phyloP scores from a whole-genome alignment of 92 coral and sea anemone genomes.

The Umimayanthus chanpuru region DNA sequence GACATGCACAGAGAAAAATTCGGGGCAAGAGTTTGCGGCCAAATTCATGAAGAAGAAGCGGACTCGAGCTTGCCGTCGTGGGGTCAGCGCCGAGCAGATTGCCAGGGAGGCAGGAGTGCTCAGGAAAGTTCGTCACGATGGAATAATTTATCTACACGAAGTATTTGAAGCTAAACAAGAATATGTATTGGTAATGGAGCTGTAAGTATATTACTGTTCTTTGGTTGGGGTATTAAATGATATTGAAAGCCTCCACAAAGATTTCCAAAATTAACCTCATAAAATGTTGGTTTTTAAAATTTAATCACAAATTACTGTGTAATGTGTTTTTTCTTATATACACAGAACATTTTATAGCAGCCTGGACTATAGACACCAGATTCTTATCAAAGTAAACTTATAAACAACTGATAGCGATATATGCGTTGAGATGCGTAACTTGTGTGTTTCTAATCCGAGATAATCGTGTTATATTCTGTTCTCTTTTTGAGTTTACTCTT shows the following conservation, averaged over 20 bases:
- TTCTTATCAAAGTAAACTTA: not conserved
- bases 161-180: constrained; percentile 83
- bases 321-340: no score
- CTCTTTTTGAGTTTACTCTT: no score
- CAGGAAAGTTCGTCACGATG: constrained; percentile 75
- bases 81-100: constrained; percentile 82
- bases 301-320: no score
- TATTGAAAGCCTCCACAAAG: not conserved
- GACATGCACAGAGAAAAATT: constrained; percentile 73
- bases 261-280: not conserved
- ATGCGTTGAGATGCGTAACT: not conserved
- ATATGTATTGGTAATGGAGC: constrained; percentile 80
- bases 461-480: not conserved
- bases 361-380: no score
- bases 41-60: constrained; percentile 88
- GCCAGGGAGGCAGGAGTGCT: constrained; percentile 76
- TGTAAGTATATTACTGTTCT: constrained; percentile 67
- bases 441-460: not conserved
- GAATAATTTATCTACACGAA: constrained; percentile 92
- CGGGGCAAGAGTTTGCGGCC: constrained; percentile 88
- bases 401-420: not conserved
- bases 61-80: constrained; percentile 68
- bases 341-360: no score
- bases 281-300: not conserved
- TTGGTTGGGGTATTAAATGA: not conserved